Base-by-base conservation (phyloP, 1,140 invertebrate species). In the Drosophila pandora region DNA sequence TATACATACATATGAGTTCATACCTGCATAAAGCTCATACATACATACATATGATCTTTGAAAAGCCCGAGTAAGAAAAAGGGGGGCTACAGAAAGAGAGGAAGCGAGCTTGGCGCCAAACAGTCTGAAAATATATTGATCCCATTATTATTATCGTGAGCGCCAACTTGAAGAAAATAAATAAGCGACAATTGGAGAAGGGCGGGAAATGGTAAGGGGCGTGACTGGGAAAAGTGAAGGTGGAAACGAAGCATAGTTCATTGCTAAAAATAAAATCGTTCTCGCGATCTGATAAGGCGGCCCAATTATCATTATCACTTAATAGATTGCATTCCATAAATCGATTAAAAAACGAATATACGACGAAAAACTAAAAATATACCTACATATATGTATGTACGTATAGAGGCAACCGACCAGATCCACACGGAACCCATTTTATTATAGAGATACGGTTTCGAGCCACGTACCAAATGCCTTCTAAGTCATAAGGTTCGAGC, bases 91-190 rank as follows among this genome's bases (percentile, higher is more conserved):
- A 45, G 55, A 47, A 23, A 10, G 41, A 22, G 55, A 17, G 17
- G 21, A 25, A 13, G 17, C 21, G 39, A 47, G 67, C 69, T 73
- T 79, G 83, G 83, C 83, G 83, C 84, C 83, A 88, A 88, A 88
- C 79, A 62, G 83, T 88, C 83, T 83, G 75, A 83, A 72, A 83
- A 83, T 83, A 79, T 83, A 83, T 83, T 83, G 64, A 83, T 83
- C 79, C 79, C 79, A 83, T 79, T 82, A 82, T 79, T 83, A 83
- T 88, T 79, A 88, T 82, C 83, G 65, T 75, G 56, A 62, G 52
- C 23, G 45, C 45, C 45, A 53, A 56, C 22, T 28, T 69, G 41
- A 57, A 37, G 17, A 76, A 43, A 37, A 34, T 37, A 37, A 60
- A 57, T 54, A 48, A 50, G 60, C 9, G 41, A 49, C 41, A 17